A percentile compares a stretch with the other conserved stretches of the same genome.
phyloP scores from a whole-genome alignment of 2,113 vertebrate species.

The Oncorhynchus clarkii region DNA sequence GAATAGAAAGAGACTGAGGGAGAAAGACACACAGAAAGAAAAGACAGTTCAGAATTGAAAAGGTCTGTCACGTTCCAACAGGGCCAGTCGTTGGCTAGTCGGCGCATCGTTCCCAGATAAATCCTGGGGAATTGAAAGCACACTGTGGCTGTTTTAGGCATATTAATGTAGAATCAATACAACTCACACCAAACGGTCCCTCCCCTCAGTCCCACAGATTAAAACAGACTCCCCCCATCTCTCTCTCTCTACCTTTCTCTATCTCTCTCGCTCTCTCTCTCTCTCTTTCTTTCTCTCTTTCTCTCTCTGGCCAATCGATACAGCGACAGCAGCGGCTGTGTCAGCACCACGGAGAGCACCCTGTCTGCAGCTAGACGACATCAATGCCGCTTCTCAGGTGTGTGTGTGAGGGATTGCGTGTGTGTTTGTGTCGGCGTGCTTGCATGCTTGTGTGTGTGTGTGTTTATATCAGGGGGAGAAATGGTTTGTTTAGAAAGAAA shows the following conservation, averaged over 20 bases:
- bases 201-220: slow-evolving; percentile 4
- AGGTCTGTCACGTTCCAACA: background rate
- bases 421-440: no score
- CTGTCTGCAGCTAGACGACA: slow-evolving; percentile 13
- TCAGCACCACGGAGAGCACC: slow-evolving; percentile 37
- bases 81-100: background rate
- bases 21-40: background rate
- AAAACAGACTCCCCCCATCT: background rate
- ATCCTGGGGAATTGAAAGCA: slow-evolving; percentile 16
- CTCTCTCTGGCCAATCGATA: slow-evolving; percentile 38
- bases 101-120: background rate
- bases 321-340: slow-evolving; percentile 20
- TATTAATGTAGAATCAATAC: slow-evolving; percentile 42
- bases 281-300: background rate
- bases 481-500: no score
- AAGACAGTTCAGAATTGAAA: background rate
- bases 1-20: background rate
- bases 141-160: slow-evolving; percentile 23
- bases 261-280: background rate
- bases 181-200: background rate
- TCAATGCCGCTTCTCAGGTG: slow-evolving; percentile 23
- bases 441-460: slow-evolving; percentile 1
- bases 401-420: background rate
- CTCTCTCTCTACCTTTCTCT: background rate
- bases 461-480: background rate